Evolutionary conservation across 2,888 invertebrate species (phyloP), one percentile per base, ranked within the genome.

Genomic region (Blastobasis lacticolella): DNA sequence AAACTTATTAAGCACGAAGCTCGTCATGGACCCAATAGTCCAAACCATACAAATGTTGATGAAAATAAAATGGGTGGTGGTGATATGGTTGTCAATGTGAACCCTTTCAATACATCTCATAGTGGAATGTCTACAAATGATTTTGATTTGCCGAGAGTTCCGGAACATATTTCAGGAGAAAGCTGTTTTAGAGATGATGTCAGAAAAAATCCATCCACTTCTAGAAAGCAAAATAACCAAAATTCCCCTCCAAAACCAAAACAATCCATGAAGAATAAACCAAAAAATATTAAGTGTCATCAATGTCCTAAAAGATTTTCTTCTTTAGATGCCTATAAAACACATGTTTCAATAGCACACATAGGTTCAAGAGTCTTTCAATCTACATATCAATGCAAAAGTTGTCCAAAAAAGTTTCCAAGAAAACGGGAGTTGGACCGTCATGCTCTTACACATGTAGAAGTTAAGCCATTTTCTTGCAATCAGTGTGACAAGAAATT

Each of bases 381-480:
- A 54, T 94, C 94, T 66, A 89, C 89, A 0, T 91, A 91, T 67
- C 88, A 88, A 54, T 94, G 94, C 66, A 89, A 90, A 58, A 86
- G 92, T 47, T 94, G 94, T 69, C 90, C 89, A 50, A 93, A 92
- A 69, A 89, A 91, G 6, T 94, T 94, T 66, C 83, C 91, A 40
- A 81, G 93, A 2, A 92, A 93, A 73, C 86, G 93, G 45, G 94
- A 94, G 73, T 74, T 93, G 7, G 93, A 93, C 59, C 85, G 93
- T 0, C 94, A 94, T 75, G 86, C 90, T 10, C 87, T 90, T 0
- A 87, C 93, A 1, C 94, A 94, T 72, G 89, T 92, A 44, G 93
- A 91, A 0, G 86, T 91, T 75, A 92, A 92, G 61, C 90, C 93
- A 2, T 93, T 92, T 66, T 90, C 91, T 49, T 94, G 94, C 68